A percentile compares a stretch with the other conserved stretches of the same genome.
Conservation (phyloP, 2,888 invertebrate species). For the Drosophila mulleri region DNA sequence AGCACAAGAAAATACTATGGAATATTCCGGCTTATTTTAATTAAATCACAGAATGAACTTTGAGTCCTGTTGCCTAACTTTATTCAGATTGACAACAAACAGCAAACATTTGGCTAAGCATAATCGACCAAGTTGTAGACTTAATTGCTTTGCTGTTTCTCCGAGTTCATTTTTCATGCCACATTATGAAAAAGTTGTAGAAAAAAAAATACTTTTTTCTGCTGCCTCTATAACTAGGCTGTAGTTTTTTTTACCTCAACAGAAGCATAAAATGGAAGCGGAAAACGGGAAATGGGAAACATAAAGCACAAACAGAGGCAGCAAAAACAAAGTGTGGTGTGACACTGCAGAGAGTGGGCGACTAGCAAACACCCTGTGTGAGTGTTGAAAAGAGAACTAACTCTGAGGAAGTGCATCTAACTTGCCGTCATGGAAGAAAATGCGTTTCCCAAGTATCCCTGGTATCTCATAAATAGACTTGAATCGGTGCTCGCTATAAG, state of each 20-base stretch:
- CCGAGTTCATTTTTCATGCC: conserved; percentile 8
- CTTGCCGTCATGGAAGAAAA: neutral
- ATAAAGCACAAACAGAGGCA: conserved; percentile 20
- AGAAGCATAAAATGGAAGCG: conserved; percentile 22
- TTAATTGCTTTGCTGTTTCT: conserved; percentile 41
- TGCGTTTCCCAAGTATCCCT: neutral
- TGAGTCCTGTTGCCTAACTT: neutral
- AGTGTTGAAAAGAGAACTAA: neutral
- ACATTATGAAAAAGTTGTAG: conserved; percentile 35
- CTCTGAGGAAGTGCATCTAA: neutral
- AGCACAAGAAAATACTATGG: neutral
- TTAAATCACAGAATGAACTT: neutral
- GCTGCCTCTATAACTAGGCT: conserved; percentile 42
- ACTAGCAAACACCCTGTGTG: conserved; percentile 10
- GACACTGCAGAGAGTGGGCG: neutral
- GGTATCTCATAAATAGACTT: neutral
- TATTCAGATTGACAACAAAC: conserved; percentile 4
- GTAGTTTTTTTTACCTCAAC: conserved; percentile 18
- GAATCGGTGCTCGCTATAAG: neutral
- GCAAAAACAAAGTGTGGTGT: conserved; percentile 3
- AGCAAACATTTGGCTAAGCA: conserved; percentile 3
- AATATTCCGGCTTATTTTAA: neutral
- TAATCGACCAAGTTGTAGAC: conserved; percentile 6
- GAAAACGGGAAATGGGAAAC: conserved; percentile 6
- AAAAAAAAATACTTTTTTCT: conserved; percentile 17